Evolutionary conservation across 2,888 invertebrate species (phyloP).

Genomic region (Catocala sponsa): DNA sequence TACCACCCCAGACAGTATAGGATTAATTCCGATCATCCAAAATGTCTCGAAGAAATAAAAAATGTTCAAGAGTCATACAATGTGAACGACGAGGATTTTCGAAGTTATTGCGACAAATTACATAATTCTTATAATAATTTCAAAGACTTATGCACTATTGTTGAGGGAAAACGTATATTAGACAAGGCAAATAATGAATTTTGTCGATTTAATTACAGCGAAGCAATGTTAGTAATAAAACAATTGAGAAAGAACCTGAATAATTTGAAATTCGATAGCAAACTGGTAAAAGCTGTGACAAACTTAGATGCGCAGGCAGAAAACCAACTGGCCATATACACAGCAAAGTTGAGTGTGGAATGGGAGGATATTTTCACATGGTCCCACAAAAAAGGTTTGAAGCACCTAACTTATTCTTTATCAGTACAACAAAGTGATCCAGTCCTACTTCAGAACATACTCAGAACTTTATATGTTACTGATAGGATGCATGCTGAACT

Average conservation of each 20-base stretch:
- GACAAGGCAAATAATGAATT: conserved; percentile 77
- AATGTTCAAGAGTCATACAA: conserved; percentile 58
- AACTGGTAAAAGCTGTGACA: conserved; percentile 64
- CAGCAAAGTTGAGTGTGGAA: conserved; percentile 77
- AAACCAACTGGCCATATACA: conserved; percentile 75
- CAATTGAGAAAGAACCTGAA: conserved; percentile 63
- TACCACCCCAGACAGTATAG: conserved; percentile 74
- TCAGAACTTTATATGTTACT: conserved; percentile 76
- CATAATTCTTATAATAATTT: conserved; percentile 60
- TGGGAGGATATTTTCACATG: conserved; percentile 82
- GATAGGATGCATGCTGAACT: conserved; percentile 79
- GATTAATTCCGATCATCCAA: conserved; percentile 65
- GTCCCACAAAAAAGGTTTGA: conserved; percentile 74
- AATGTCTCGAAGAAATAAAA: conserved; percentile 58
- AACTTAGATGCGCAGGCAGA: conserved; percentile 73
- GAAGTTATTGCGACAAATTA: conserved; percentile 63
- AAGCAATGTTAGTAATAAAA: conserved; percentile 70
- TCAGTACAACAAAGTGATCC: conserved; percentile 81
- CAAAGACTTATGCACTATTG: conserved; percentile 66
- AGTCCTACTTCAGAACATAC: conserved; percentile 70
- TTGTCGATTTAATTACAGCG: conserved; percentile 71
- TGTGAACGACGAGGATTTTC: conserved; percentile 67
- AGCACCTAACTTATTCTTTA: conserved; percentile 72
- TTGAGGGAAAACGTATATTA: conserved; percentile 71
- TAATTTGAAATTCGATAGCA: conserved; percentile 69